Evolutionary conservation across 2,113 vertebrate genomes (phyloP).

Genomic region (Steatornis caripensis): DNA sequence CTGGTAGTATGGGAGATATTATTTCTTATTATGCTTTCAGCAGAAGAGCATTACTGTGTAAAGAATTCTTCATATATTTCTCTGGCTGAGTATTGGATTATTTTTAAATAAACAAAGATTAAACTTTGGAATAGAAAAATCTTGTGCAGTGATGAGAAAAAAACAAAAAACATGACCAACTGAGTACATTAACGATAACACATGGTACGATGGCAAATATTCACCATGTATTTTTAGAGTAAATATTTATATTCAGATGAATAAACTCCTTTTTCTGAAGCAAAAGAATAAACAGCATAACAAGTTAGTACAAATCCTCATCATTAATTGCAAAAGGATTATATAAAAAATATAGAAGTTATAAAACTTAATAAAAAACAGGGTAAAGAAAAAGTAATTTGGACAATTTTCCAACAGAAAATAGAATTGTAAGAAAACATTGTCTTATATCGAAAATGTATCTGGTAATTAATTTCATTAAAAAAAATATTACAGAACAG

Average conservation of each 20-base stretch:
- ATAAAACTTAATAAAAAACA: neutral
- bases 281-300: neutral
- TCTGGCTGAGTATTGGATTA: neutral
- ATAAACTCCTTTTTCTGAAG: neutral
- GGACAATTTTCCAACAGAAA: neutral
- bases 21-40: neutral
- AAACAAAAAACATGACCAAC: neutral
- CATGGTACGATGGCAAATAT: neutral
- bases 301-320: neutral
- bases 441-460: neutral
- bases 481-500: neutral
- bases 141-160: neutral
- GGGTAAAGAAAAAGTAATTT: neutral
- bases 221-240: neutral
- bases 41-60: neutral
- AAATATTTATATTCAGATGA: neutral
- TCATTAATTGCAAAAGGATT: neutral
- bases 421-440: neutral
- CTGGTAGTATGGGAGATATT: neutral
- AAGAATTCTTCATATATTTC: neutral
- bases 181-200: neutral
- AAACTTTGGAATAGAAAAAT: neutral
- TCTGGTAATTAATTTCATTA: neutral
- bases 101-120: neutral
- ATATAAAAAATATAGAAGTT: neutral